These are phyloP conservation scores for Epinotia demarniana DNA, from an alignment of 2,888 invertebrate genomes.

Conservation along the genomic window DNA sequence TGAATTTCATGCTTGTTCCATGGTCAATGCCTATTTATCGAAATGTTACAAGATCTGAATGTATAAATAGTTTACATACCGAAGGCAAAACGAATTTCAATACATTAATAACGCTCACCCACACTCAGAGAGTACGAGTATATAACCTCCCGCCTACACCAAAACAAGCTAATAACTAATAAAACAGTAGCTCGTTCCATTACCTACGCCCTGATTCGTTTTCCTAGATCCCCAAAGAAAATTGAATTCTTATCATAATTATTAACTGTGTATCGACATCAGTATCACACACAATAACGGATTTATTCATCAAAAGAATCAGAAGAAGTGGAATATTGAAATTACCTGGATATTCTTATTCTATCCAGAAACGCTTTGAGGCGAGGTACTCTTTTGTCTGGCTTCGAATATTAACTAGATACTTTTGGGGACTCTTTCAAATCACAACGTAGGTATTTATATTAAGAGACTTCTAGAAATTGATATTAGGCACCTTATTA, in stretches of 20 bases:
- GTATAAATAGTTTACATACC: no score
- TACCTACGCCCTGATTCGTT: neutral
- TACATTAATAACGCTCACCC: neutral
- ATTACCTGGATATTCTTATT: slow-evolving; percentile 31
- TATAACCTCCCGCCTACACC: neutral
- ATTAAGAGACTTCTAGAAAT: no score
- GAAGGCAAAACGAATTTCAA: neutral
- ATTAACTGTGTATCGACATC: slow-evolving; percentile 31
- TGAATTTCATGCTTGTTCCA: no score
- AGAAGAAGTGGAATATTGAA: slow-evolving; percentile 21
- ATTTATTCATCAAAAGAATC: slow-evolving; percentile 29
- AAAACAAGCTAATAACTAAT: slow-evolving; percentile 5
- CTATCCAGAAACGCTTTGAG: slow-evolving; percentile 19
- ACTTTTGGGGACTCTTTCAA: neutral
- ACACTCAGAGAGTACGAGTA: neutral
- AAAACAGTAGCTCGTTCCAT: slow-evolving; percentile 7
- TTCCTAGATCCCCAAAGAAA: slow-evolving; percentile 14
- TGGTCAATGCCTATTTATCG: no score
- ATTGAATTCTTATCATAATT: slow-evolving; percentile 31
- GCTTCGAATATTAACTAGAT: slow-evolving; percentile 9
- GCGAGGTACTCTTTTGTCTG: slow-evolving; percentile 12
- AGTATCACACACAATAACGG: slow-evolving; percentile 26
- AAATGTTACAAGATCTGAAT: no score
- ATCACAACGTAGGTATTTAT: neutral
- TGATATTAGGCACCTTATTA: no score